Percentiles rank a stretch among this genome's conserved stretches.
Conservation (phyloP, 2,888 invertebrate genomes). For the Cepaea hortensis region DNA sequence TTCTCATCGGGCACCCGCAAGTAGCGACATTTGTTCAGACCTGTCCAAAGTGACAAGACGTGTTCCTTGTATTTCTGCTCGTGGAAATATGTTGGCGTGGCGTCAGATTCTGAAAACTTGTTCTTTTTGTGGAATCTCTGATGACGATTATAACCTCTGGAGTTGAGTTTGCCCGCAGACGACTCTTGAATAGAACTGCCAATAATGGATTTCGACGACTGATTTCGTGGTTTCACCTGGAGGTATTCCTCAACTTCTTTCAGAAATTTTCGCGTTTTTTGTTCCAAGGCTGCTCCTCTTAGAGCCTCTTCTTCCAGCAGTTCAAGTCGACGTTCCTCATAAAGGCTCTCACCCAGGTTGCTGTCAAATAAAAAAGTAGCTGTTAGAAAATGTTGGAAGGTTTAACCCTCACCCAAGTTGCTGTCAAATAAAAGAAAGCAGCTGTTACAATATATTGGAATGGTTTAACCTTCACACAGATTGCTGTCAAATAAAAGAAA, state of each 20-base stretch:
- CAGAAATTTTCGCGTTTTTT: slow-evolving; percentile 63
- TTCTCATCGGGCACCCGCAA: slow-evolving; percentile 66
- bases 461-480: too few relatives aligned
- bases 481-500: too few relatives aligned
- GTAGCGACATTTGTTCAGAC: slow-evolving; percentile 71
- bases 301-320: slow-evolving; percentile 64
- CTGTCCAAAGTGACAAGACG: slow-evolving; percentile 65
- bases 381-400: background rate
- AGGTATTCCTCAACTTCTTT: slow-evolving; percentile 61
- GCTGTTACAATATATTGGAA: too few relatives aligned
- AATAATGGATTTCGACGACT: background rate
- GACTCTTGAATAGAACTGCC: background rate
- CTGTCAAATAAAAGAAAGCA: too few relatives aligned
- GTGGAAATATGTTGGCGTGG: slow-evolving; percentile 58
- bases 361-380: slow-evolving; percentile 48
- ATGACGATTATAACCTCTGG: slow-evolving; percentile 11
- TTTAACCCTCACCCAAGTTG: too few relatives aligned
- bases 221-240: slow-evolving; percentile 30
- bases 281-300: slow-evolving; percentile 56
- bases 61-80: slow-evolving; percentile 62
- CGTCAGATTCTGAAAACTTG: slow-evolving; percentile 50
- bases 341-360: slow-evolving; percentile 63
- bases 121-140: slow-evolving; percentile 29
- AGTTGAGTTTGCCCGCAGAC: background rate
- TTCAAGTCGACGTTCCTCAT: slow-evolving; percentile 66